phyloP scores from a whole-genome alignment of 35 echinoderm and acorn worm genomes.

The Ophioderma brevispina region DNA sequence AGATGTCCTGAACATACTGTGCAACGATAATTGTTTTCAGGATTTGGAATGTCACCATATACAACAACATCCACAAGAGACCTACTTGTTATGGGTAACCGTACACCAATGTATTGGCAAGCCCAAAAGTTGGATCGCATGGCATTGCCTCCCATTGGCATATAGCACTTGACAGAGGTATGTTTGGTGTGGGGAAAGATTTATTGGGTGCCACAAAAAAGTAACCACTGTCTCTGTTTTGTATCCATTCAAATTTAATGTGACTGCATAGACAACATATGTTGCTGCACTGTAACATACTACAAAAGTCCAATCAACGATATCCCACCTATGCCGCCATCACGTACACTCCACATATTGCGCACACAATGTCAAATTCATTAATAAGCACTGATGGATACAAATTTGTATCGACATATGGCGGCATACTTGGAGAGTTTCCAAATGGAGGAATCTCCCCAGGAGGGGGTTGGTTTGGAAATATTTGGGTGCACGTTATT shows the following conservation, averaged over 20 bases:
- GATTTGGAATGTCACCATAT: constrained; percentile 41
- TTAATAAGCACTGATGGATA: constrained; percentile 67
- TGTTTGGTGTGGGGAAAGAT: constrained; percentile 26
- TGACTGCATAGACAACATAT: constrained; percentile 32
- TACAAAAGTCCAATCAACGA: constrained; percentile 49
- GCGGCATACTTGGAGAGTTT: not conserved
- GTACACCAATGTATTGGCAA: constrained; percentile 22
- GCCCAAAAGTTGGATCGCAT: constrained; percentile 74
- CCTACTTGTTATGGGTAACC: constrained; percentile 38
- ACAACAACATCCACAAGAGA: constrained; percentile 80
- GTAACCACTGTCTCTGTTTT: constrained; percentile 67
- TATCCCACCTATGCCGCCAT: constrained; percentile 68
- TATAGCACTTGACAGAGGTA: constrained; percentile 10
- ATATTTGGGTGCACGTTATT: constrained; percentile 39
- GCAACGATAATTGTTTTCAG: constrained; percentile 36
- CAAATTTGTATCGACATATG: not conserved
- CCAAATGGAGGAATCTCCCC: not conserved
- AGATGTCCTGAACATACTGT: constrained; percentile 50
- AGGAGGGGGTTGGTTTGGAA: not conserved
- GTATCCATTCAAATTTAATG: constrained; percentile 46
- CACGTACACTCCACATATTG: constrained; percentile 89
- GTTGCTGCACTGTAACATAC: constrained; percentile 51
- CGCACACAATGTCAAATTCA: constrained; percentile 70
- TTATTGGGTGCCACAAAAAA: constrained; percentile 57
- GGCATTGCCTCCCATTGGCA: constrained; percentile 53